phyloP scores from a whole-genome alignment of 2,797 vertebrate genomes.

The Echiichthys vipera region DNA sequence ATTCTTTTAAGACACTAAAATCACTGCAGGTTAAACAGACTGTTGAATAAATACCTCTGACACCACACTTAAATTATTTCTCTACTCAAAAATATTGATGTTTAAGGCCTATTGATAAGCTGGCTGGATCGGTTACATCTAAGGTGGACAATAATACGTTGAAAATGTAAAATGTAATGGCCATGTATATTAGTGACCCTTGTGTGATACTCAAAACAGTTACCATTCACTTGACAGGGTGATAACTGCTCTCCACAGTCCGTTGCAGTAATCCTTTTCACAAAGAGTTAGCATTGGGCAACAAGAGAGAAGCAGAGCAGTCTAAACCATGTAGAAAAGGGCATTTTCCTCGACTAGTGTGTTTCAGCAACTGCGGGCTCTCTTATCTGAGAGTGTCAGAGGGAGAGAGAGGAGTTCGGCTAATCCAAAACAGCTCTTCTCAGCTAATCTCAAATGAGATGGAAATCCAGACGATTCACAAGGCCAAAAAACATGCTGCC shows the following conservation, averaged over 20 bases:
- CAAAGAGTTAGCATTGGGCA: slow-evolving; percentile 71
- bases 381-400: slow-evolving; percentile 82
- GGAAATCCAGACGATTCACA: slow-evolving; percentile 79
- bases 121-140: neutral
- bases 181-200: slow-evolving; percentile 45
- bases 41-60: neutral
- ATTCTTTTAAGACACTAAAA: neutral
- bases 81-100: neutral
- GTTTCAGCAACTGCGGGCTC: slow-evolving; percentile 68
- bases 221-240: slow-evolving; percentile 60
- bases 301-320: slow-evolving; percentile 68
- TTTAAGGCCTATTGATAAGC: slow-evolving; percentile 11
- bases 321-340: slow-evolving; percentile 76
- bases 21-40: slow-evolving; percentile 1
- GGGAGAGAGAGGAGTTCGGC: slow-evolving; percentile 63
- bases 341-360: slow-evolving; percentile 74
- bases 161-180: slow-evolving; percentile 20
- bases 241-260: slow-evolving; percentile 62
- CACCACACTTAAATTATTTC: neutral
- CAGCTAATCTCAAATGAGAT: slow-evolving; percentile 84
- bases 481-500: slow-evolving; percentile 68
- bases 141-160: neutral
- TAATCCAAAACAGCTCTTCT: slow-evolving; percentile 81
- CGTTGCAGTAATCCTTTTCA: slow-evolving; percentile 67
- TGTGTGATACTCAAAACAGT: slow-evolving; percentile 52